Percentiles rank a stretch among this genome's conserved stretches.
phyloP scores from a whole-genome alignment of 35 echinoderm and acorn worm species.

The Anneissia japonica region DNA sequence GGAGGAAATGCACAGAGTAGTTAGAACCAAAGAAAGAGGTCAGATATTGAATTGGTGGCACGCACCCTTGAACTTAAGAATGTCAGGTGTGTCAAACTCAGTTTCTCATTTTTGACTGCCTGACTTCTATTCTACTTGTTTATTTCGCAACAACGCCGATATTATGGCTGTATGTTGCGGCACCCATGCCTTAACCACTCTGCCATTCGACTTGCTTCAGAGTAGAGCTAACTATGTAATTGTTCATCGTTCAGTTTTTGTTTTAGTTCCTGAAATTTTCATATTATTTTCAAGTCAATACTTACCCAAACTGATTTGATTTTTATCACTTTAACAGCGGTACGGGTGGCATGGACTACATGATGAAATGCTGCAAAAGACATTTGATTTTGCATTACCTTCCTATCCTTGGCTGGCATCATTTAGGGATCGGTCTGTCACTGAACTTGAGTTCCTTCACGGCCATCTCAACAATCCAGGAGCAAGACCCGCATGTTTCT shows the following conservation, averaged over 20 bases:
- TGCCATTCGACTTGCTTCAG: neutral
- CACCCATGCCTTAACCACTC: neutral
- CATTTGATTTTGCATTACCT: conserved; percentile 48
- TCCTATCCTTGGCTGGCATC: conserved; percentile 48
- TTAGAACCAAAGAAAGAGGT: no score
- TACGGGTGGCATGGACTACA: conserved; percentile 69
- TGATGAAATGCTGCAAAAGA: conserved; percentile 65
- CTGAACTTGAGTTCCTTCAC: conserved; percentile 65
- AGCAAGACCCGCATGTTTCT: conserved; percentile 59
- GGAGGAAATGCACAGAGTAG: no score
- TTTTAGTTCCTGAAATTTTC: neutral
- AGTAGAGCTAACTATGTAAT: neutral
- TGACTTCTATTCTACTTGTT: no score
- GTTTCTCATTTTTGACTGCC: no score
- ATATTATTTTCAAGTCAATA: neutral
- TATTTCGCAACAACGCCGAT: neutral
- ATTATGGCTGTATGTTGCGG: neutral
- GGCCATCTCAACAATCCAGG: conserved; percentile 68
- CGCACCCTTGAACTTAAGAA: no score
- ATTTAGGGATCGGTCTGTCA: conserved; percentile 50
- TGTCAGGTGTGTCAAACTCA: no score
- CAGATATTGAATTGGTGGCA: no score
- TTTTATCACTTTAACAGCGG: conserved; percentile 37
- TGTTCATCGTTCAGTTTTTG: neutral
- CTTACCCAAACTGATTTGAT: neutral